Conservation (phyloP, 2,888 invertebrate species). For the Mythimna pallens region DNA sequence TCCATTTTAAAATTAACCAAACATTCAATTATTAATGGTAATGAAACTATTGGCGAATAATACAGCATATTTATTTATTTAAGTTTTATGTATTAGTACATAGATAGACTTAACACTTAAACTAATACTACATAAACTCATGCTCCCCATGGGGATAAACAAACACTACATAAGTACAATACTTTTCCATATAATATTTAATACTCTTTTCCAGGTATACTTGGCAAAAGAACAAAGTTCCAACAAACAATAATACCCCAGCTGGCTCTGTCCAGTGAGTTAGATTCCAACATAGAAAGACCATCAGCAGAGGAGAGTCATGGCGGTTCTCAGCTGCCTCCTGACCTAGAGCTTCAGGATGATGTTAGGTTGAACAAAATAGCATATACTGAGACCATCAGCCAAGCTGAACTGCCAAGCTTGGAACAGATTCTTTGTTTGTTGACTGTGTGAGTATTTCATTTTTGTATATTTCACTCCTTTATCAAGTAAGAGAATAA, state of each 20-base stretch:
- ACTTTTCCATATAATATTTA: neutral
- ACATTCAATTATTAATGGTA: no score
- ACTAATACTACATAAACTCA: neutral
- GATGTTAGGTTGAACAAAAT: constrained; percentile 96
- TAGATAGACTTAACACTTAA: neutral
- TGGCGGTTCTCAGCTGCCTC: constrained; percentile 89
- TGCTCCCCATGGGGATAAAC: neutral
- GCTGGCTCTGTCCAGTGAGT: constrained; percentile 93
- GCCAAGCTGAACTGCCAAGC: constrained; percentile 91
- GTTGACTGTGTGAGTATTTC: constrained; percentile 92
- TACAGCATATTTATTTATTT: neutral
- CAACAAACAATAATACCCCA: constrained; percentile 96
- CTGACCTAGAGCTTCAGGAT: constrained; percentile 94
- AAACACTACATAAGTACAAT: neutral
- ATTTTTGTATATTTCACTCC: neutral
- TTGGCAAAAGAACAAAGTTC: constrained; percentile 97
- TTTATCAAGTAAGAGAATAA: neutral
- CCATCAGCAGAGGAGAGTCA: constrained; percentile 88
- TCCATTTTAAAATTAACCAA: neutral
- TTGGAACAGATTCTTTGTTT: constrained; percentile 95
- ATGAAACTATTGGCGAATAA: neutral
- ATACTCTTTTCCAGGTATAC: constrained; percentile 89
- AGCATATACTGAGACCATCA: constrained; percentile 91
- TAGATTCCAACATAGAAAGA: constrained; percentile 82
- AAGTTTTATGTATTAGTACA: neutral